Base-by-base conservation (phyloP, 2,113 vertebrate genomes). In the Piprites chloris region DNA sequence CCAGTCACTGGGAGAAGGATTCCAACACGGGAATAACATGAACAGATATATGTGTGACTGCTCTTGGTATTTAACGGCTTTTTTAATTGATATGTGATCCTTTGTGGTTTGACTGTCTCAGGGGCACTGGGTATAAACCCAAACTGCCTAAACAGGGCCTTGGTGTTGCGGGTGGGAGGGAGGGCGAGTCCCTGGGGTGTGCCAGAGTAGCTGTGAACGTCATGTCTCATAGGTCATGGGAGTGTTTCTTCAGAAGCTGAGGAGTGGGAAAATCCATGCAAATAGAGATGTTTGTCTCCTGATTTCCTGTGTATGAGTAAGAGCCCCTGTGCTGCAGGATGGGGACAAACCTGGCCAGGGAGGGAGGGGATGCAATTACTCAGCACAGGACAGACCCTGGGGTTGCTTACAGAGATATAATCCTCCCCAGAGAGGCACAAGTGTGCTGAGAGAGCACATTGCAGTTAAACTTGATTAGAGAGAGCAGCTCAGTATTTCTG, bases 41-140 rank as follows among this genome's bases (percentile, higher is more conserved):
- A 16, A 26, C 44, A 50, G n/a, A 17, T 2, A 46, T 10, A 11
- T 32, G 35, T 47, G 73, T 12, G 39, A 30, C 44, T 65, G 32
- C 7, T 83, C 4, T 35, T 44, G 50, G 9, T 53, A 0, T 11
- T 11, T 1, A n/a, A 3, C 6, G 41, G 0, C 0, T 9, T 62
- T 61, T 23, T 16, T 4, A 9, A 27, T 32, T 14, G 22, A 1
- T 5, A 2, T 14, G 27, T 3, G 6, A 4, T 4, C 12, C 5
- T 27, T 6, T 35, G 17, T 17, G 74, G 2, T 13, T 4, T 41
- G 46, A 11, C 7, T 65, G 1, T 26, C 0, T 0, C 42, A 20
- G 35, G 62, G 46, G 28, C 30, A 2, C 20, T 5, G 26, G 39
- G 50, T 22, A 2, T 6, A 12, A 61, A 21, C 39, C 66, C 71